These are phyloP conservation scores for Lonchura striata DNA, from an alignment of 2,113 vertebrate species.

Conservation along the genomic window DNA sequence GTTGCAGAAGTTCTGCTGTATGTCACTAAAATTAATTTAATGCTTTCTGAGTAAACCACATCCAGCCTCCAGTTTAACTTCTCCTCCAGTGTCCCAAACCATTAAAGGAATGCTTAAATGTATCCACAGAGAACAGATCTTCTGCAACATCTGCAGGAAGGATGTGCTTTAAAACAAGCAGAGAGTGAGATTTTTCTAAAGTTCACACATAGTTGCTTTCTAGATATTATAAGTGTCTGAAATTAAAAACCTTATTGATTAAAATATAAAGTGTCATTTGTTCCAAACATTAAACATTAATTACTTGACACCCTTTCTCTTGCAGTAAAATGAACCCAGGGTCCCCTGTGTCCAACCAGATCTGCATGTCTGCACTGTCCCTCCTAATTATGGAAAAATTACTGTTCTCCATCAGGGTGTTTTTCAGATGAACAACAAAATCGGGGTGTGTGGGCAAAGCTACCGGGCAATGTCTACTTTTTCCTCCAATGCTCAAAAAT, in stretches of 20 bases:
- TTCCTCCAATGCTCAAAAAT: neutral
- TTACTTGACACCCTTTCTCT: neutral
- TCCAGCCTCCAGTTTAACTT: neutral
- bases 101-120: fast-evolving
- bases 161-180: neutral
- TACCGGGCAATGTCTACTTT: neutral
- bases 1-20: too few relatives aligned
- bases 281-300: neutral
- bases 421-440: neutral
- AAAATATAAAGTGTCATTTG: neutral
- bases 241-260: neutral
- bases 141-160: neutral
- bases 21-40: neutral
- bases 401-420: neutral
- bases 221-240: neutral
- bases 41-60: neutral
- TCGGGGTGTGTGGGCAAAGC: neutral
- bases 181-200: neutral
- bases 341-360: neutral
- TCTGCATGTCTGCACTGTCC: neutral
- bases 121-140: fast-evolving
- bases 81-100: neutral
- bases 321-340: fast-evolving
- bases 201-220: neutral
- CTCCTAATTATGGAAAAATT: neutral